Percentiles rank a stretch among this genome's conserved stretches.
Conservation (phyloP, 2,797 vertebrate species). For the Phoeniculus purpureus region DNA sequence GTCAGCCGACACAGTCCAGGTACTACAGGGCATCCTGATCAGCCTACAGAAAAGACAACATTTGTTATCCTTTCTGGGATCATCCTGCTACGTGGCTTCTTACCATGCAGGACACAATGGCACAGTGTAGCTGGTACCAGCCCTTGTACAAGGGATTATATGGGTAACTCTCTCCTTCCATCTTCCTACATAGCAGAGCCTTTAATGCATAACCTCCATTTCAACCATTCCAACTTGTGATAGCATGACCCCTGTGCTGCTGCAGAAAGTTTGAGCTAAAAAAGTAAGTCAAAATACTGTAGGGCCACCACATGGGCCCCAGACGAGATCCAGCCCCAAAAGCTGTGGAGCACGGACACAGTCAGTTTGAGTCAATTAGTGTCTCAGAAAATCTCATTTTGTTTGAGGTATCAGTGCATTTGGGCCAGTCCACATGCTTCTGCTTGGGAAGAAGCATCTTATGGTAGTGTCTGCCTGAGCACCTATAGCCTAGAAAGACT, state of each 20-base stretch:
- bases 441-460: not conserved
- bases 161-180: not conserved
- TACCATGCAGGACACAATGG: rapidly evolving
- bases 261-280: not conserved
- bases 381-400: not conserved
- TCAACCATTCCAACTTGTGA: not conserved
- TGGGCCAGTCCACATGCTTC: not conserved
- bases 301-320: rapidly evolving
- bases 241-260: not conserved
- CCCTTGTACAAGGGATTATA: not conserved
- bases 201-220: not conserved
- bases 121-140: not conserved
- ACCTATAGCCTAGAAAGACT: not conserved
- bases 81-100: not conserved
- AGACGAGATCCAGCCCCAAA: not conserved
- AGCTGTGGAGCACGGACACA: not conserved
- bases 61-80: not conserved
- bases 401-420: not conserved
- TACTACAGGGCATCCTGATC: not conserved
- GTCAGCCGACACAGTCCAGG: not conserved
- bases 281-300: not conserved
- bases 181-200: not conserved
- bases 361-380: not conserved
- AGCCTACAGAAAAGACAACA: not conserved
- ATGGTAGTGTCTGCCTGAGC: not conserved